These are phyloP conservation scores for Menura novaehollandiae DNA, from an alignment of 2,113 vertebrate species.

Conservation along the genomic window DNA sequence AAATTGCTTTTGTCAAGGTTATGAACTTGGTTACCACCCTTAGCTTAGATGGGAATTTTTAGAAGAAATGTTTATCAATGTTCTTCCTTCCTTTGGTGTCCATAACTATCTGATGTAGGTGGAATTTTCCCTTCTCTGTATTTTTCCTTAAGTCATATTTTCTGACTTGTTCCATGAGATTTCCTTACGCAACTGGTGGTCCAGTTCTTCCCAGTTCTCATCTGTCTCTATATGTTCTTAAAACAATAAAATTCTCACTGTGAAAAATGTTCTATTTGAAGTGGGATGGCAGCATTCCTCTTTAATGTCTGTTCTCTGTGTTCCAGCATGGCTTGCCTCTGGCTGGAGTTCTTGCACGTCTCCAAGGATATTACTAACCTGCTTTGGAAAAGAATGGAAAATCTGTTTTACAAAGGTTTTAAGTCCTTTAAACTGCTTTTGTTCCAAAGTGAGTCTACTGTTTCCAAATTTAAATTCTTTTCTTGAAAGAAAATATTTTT, in stretches of 20 bases:
- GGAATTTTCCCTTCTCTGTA: background rate
- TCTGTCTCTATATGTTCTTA: background rate
- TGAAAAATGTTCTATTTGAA: background rate
- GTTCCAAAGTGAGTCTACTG: background rate
- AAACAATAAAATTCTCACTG: background rate
- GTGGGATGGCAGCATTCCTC: slow-evolving; percentile 15
- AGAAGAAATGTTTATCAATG: background rate
- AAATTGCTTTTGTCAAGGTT: background rate
- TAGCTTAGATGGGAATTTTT: background rate
- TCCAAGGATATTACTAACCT: slow-evolving; percentile 12
- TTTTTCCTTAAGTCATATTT: background rate
- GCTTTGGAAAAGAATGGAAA: slow-evolving; percentile 25
- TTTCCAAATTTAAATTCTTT: slow-evolving; percentile 6
- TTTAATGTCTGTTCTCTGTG: background rate
- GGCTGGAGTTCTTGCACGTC: slow-evolving; percentile 14
- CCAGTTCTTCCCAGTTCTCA: background rate
- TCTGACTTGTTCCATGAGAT: background rate
- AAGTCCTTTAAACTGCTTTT: background rate
- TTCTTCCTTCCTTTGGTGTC: background rate
- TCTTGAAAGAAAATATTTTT: background rate
- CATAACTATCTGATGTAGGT: background rate
- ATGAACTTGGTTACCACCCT: background rate
- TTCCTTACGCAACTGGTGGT: background rate
- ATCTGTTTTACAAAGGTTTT: background rate
- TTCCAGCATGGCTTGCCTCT: background rate